These are phyloP conservation scores for Acheta domesticus DNA, from an alignment of 2,888 invertebrate genomes.

Conservation along the genomic window DNA sequence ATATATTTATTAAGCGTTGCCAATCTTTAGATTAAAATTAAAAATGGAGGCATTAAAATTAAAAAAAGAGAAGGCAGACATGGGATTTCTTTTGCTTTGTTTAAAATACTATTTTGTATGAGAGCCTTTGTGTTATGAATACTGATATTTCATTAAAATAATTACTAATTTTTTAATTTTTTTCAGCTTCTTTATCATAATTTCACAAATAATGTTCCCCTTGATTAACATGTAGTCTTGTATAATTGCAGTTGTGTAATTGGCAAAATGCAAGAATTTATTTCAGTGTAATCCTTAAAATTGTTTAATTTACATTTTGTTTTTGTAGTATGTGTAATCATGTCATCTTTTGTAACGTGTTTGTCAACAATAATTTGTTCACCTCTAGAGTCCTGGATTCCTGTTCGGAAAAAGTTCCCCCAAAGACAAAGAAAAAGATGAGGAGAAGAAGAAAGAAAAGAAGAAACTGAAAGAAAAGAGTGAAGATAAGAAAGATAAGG, in stretches of 20 bases:
- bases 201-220: no score
- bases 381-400: constrained; percentile 38
- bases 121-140: no score
- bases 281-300: neutral
- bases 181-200: no score
- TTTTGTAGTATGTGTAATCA: constrained; percentile 33
- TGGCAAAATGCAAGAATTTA: neutral
- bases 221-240: no score
- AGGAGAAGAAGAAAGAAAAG: constrained; percentile 24
- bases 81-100: no score
- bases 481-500: constrained; percentile 23
- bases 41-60: no score
- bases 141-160: no score
- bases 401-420: constrained; percentile 46
- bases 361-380: constrained; percentile 25
- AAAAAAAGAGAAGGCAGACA: no score
- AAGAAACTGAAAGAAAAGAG: constrained; percentile 22
- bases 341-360: neutral
- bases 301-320: constrained; percentile 30
- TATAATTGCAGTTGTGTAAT: neutral
- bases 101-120: no score
- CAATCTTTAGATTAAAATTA: no score
- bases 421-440: constrained; percentile 46
- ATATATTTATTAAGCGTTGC: no score
- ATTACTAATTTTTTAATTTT: no score